Conservation (phyloP, 92 coral and sea anemone species). For the Porites rus region DNA sequence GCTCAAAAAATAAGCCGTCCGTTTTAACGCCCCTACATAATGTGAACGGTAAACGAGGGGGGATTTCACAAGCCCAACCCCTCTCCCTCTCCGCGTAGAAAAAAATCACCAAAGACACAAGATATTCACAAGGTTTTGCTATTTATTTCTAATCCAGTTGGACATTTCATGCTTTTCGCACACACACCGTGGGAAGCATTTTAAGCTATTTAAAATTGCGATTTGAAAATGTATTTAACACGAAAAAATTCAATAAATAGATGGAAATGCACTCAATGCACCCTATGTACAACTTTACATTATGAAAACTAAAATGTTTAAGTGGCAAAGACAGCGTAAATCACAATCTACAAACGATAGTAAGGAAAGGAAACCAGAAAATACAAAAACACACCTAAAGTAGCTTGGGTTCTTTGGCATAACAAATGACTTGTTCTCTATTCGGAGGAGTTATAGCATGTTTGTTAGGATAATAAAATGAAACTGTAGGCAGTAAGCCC, state of each 20-base stretch:
- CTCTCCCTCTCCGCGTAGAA: background rate
- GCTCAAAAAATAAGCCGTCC: no score
- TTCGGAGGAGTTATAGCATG: background rate
- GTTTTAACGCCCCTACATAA: no score
- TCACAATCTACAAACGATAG: background rate
- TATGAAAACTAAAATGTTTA: background rate
- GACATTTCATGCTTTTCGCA: background rate
- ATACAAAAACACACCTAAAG: background rate
- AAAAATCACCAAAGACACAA: background rate
- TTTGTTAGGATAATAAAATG: background rate
- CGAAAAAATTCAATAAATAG: conserved; percentile 3
- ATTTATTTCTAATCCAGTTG: background rate
- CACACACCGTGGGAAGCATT: background rate
- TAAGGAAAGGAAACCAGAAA: background rate
- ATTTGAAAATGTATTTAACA: background rate
- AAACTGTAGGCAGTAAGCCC: background rate
- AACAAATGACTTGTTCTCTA: background rate
- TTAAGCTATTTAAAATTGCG: background rate
- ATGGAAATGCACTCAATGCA: background rate
- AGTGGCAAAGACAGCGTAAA: background rate
- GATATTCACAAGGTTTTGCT: background rate
- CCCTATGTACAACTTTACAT: background rate
- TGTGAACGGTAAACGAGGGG: no score
- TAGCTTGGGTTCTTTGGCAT: background rate
- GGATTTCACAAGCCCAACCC: no score